Evolutionary conservation across 2,888 invertebrate genomes (phyloP).

Genomic region (Neria commutata): DNA sequence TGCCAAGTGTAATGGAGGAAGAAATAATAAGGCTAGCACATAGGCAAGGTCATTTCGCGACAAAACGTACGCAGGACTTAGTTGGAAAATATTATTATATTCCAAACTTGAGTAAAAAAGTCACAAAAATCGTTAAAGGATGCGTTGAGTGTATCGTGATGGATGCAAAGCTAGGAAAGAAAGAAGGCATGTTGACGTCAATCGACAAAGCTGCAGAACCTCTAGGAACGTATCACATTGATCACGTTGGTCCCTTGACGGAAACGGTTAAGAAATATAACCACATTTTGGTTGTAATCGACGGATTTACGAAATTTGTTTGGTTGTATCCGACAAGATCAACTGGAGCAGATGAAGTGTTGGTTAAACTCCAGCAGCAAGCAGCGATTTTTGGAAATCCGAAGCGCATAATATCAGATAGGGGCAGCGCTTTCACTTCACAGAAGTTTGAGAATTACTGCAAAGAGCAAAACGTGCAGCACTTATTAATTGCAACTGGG

Average conservation of each 20-base stretch:
- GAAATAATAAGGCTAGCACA: constrained; percentile 49
- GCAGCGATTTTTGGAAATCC: constrained; percentile 51
- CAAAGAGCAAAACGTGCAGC: constrained; percentile 43
- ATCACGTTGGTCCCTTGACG: constrained; percentile 48
- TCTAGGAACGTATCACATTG: constrained; percentile 44
- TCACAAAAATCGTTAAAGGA: not conserved
- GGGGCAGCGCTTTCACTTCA: constrained; percentile 51
- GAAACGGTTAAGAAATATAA: constrained; percentile 44
- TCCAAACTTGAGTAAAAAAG: constrained; percentile 3
- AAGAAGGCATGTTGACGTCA: constrained; percentile 44
- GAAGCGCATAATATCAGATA: constrained; percentile 45
- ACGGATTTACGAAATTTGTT: no score
- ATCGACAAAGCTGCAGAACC: constrained; percentile 45
- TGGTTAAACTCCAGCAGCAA: constrained; percentile 39
- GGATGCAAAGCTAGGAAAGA: constrained; percentile 42
- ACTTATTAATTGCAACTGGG: constrained; percentile 17
- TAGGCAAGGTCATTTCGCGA: constrained; percentile 48
- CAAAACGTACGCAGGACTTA: constrained; percentile 35
- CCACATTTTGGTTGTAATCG: no score
- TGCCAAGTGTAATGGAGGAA: constrained; percentile 31
- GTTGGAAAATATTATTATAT: constrained; percentile 42
- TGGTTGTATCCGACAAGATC: constrained; percentile 50
- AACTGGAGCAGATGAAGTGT: constrained; percentile 39
- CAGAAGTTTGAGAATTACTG: constrained; percentile 50
- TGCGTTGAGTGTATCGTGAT: constrained; percentile 22